A percentile compares a stretch with the other conserved stretches of the same genome.
phyloP scores from a whole-genome alignment of 2,113 vertebrate species.

The Saccopteryx bilineata region DNA sequence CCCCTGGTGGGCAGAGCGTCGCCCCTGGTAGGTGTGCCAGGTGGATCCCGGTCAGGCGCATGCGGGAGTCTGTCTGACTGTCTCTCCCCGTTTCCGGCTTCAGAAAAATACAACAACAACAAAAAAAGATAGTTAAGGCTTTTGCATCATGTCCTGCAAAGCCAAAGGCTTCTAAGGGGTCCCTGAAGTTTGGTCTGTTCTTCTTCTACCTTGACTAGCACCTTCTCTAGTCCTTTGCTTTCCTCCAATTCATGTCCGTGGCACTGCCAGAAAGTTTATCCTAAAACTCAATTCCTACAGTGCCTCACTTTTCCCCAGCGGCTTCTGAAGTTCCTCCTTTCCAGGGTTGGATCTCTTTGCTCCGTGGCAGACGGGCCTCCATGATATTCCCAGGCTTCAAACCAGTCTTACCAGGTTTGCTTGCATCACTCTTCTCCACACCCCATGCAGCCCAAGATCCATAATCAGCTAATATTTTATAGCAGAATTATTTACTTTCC shows the following conservation, averaged over 20 bases:
- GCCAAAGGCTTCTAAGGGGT: neutral
- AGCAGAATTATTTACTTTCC: conserved; percentile 19
- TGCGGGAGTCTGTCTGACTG: too few species aligned
- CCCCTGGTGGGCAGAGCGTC: too few species aligned
- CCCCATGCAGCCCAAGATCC: neutral
- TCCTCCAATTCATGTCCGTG: neutral
- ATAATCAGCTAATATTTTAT: neutral
- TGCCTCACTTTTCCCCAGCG: neutral
- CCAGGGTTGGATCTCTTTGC: neutral
- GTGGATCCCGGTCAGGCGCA: too few species aligned
- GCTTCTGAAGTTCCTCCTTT: neutral
- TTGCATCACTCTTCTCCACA: neutral
- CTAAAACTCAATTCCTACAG: neutral
- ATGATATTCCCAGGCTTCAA: conserved; percentile 14
- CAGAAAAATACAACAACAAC: too few species aligned
- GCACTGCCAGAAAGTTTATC: neutral
- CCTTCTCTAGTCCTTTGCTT: neutral
- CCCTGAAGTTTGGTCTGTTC: neutral
- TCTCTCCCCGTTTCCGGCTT: too few species aligned
- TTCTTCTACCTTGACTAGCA: accelerated
- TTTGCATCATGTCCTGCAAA: neutral
- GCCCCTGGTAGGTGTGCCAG: too few species aligned
- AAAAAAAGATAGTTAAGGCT: neutral
- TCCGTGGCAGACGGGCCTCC: neutral
- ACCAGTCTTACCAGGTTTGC: neutral